Evolutionary conservation across 2,113 vertebrate genomes (phyloP).

Genomic region (Emydocephalus ijimae): DNA sequence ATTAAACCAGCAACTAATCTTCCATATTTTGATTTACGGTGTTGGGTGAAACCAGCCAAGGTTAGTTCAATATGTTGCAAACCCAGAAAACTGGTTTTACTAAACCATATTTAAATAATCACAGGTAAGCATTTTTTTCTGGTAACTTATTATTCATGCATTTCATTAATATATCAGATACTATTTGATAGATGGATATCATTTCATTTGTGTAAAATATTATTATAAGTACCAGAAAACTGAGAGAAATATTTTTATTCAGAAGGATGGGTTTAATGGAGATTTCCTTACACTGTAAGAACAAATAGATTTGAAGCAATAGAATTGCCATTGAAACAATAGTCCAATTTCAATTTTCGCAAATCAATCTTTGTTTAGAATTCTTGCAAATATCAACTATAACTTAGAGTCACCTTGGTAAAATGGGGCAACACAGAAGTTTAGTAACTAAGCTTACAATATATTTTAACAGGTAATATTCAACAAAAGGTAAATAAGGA

Average conservation of each 20-base stretch:
- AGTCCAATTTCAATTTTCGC: background rate
- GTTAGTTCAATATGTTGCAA: background rate
- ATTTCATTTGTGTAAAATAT: background rate
- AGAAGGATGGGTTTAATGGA: background rate
- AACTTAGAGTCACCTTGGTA: background rate
- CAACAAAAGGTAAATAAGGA: constrained; percentile 38
- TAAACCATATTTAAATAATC: background rate
- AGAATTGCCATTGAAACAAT: background rate
- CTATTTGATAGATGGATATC: background rate
- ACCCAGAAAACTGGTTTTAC: background rate
- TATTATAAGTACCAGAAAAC: background rate
- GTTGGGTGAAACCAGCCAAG: background rate
- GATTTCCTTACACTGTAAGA: background rate
- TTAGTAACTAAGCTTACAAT: background rate
- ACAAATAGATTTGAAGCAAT: background rate
- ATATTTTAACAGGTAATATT: constrained; percentile 48
- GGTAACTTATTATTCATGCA: background rate
- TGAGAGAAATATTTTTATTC: background rate
- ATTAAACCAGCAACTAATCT: background rate
- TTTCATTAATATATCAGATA: background rate
- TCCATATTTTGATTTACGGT: background rate
- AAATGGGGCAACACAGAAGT: no score
- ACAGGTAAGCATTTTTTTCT: background rate
- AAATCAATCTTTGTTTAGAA: background rate
- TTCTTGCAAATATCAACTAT: background rate